phyloP scores from a whole-genome alignment of 2,113 vertebrate species.

The Nibea coibor region DNA sequence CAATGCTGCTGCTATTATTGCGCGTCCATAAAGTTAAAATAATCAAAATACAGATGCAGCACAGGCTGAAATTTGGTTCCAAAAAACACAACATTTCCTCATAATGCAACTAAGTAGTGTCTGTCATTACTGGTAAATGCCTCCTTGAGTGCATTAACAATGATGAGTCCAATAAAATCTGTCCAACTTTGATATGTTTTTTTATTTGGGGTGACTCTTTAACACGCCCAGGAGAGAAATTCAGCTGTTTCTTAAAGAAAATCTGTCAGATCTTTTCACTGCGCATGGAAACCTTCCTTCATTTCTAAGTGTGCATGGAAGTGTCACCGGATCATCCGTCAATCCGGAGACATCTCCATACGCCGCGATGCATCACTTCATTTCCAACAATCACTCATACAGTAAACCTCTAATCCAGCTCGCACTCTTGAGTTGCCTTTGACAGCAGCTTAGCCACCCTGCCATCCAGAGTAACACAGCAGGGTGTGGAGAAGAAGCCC shows the following conservation, averaged over 20 bases:
- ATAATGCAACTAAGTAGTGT: not conserved
- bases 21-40: not conserved
- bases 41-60: not conserved
- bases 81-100: not conserved
- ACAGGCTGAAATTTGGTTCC: not conserved
- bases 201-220: not conserved
- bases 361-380: conserved; percentile 58
- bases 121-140: not conserved
- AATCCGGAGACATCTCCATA: conserved; percentile 64
- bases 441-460: conserved; percentile 78
- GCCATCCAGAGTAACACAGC: conserved; percentile 71
- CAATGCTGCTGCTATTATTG: not conserved
- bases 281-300: conserved; percentile 16
- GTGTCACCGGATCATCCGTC: conserved; percentile 68
- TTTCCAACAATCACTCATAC: conserved; percentile 63
- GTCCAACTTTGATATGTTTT: not conserved
- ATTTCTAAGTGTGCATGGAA: conserved; percentile 30
- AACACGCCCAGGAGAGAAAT: not conserved
- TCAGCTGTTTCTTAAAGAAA: not conserved
- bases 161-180: not conserved
- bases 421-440: conserved; percentile 69
- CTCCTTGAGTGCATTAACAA: not conserved
- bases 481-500: conserved; percentile 70
- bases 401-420: conserved; percentile 73
- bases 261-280: not conserved